phyloP scores from a whole-genome alignment of 2,113 vertebrate genomes.

The Proterorhinus semilunaris region DNA sequence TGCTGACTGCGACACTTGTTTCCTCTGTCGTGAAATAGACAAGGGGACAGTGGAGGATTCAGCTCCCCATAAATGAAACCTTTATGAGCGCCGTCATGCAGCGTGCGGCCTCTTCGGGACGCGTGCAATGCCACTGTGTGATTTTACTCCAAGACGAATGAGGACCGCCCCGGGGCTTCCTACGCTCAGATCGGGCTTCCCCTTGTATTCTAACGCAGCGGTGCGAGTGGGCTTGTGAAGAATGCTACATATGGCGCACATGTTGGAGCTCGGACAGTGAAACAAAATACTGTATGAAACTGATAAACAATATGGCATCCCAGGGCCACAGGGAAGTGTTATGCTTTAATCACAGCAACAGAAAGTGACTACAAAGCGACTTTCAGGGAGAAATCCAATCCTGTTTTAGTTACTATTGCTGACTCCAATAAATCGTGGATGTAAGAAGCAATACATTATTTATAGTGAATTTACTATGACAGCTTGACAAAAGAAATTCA shows the following conservation, averaged over 20 bases:
- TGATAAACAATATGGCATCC: slow-evolving; percentile 16
- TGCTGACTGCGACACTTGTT: no score
- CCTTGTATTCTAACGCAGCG: background rate
- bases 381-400: slow-evolving; percentile 15
- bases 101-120: slow-evolving; percentile 26
- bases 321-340: background rate
- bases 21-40: background rate
- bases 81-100: slow-evolving; percentile 50
- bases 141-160: slow-evolving; percentile 30
- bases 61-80: slow-evolving; percentile 59
- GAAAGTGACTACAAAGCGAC: background rate
- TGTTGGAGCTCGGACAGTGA: slow-evolving; percentile 22
- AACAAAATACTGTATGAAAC: slow-evolving; percentile 12
- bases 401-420: slow-evolving; percentile 1
- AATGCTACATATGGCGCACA: slow-evolving; percentile 36
- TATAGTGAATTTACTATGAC: slow-evolving; percentile 31
- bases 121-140: slow-evolving; percentile 32
- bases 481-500: slow-evolving; percentile 41
- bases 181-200: no score
- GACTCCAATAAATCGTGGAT: slow-evolving; percentile 5
- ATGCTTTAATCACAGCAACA: background rate
- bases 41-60: slow-evolving; percentile 58
- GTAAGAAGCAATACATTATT: slow-evolving; percentile 29
- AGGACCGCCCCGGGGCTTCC: slow-evolving; percentile 34
- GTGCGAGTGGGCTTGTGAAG: slow-evolving; percentile 10